Evolutionary conservation across 2,113 vertebrate genomes (phyloP), one percentile per base, ranked within the genome.

Genomic region (Camelus dromedarius): DNA sequence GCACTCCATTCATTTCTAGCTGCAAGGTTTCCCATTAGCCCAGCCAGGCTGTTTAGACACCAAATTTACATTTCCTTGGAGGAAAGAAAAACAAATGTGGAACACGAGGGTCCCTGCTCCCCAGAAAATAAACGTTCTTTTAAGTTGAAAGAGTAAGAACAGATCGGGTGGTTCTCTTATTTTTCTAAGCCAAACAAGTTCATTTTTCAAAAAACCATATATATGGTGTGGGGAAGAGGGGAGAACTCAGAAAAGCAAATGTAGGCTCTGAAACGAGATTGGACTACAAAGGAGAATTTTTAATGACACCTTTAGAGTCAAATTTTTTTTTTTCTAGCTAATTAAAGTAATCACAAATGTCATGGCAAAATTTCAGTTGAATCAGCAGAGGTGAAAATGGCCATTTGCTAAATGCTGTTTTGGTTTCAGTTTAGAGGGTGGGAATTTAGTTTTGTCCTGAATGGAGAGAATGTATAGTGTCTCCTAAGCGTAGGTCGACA

Each of bases 51-150:
- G 69, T 95, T 96, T 93, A 26, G 96, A 89, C 4, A 87, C 28
- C 69, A 95, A 77, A 95, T 89, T 93, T 94, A 62, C 26, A 75
- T 96, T 87, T n/a, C 52, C 20, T n/a, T 48, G 50, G 58, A 95
- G 58, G 67, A 93, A 92, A 89, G 72, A 35, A 93, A 90, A 86
- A 64, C n/a, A 90, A 66, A 90, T 54, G 89, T 80, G 28, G 28
- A 92, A 48, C 38, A 82, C 0, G 1, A 95, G 16, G 18, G 0
- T 56, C 16, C 52, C 46, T 42, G n/a, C 35, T 94, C 72, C 38
- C 46, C 18, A 80, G 38, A 86, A 88, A 66, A 6, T 24, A 81
- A 94, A 72, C 16, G 14, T 58, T 6, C 18, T 87, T 97, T 80
- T 66, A 85, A 82, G 56, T 42, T 66, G 66, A 64, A 96, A 89